These are phyloP conservation scores for Hydraecia micacea DNA, from an alignment of 2,888 invertebrate species.

Conservation along the genomic window DNA sequence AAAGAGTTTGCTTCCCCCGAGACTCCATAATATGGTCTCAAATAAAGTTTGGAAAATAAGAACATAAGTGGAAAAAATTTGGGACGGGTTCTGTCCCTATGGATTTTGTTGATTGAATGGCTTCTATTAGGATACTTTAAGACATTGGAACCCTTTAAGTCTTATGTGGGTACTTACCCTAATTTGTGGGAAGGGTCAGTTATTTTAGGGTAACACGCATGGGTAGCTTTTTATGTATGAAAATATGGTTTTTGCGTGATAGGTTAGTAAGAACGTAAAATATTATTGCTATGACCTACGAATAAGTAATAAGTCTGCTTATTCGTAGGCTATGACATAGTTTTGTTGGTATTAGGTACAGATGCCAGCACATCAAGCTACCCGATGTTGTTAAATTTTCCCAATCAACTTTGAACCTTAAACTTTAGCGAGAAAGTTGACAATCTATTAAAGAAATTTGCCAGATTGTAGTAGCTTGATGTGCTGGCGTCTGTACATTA, in stretches of 20 bases:
- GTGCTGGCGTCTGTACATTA: too few relatives aligned
- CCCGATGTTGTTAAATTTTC: too few relatives aligned
- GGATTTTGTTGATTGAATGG: conserved; percentile 56
- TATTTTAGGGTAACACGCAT: conserved; percentile 22
- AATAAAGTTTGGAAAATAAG: neutral
- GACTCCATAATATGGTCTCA: conserved; percentile 1
- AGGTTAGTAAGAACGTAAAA: conserved; percentile 9
- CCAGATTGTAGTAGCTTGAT: too few relatives aligned
- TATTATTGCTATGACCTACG: conserved; percentile 20
- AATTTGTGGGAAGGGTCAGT: conserved; percentile 25
- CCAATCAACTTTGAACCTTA: too few relatives aligned
- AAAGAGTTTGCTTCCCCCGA: conserved; percentile 33
- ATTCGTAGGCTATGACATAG: conserved; percentile 24
- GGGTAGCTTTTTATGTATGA: conserved; percentile 11
- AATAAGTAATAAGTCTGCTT: too few relatives aligned
- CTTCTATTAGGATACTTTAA: conserved; percentile 33
- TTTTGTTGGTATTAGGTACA: neutral
- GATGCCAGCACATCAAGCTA: too few relatives aligned
- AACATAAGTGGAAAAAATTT: conserved; percentile 48
- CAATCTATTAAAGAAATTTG: too few relatives aligned
- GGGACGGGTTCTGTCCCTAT: conserved; percentile 36
- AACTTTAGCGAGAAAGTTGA: too few relatives aligned
- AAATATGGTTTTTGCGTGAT: conserved; percentile 25
- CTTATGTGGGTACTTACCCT: conserved; percentile 27
- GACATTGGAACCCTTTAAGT: conserved; percentile 56